A percentile compares a stretch with the other conserved stretches of the same genome.
Conservation (phyloP, 2,888 invertebrate genomes). For the Pandemis heparana region DNA sequence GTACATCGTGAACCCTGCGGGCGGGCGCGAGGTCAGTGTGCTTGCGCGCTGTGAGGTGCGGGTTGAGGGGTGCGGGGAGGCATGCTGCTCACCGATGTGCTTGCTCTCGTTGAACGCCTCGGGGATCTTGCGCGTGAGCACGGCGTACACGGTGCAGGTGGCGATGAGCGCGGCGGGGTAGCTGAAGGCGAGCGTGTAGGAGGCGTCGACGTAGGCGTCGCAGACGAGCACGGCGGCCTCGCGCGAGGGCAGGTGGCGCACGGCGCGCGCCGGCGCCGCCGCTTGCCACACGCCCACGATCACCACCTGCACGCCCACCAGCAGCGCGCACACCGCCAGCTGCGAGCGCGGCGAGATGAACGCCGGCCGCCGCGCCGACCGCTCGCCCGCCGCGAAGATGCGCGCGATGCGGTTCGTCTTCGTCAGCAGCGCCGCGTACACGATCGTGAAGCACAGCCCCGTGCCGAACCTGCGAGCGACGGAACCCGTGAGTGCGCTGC, state of each 20-base stretch:
- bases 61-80: not conserved
- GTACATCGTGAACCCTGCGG: conserved; percentile 98
- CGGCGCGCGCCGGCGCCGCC: conserved; percentile 96
- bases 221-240: conserved; percentile 97
- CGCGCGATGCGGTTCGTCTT: conserved; percentile 98
- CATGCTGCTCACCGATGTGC: conserved; percentile 90
- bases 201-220: conserved; percentile 95
- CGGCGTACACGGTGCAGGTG: conserved; percentile 97
- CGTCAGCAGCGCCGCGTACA: conserved; percentile 97
- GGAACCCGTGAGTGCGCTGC: not conserved
- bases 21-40: not conserved
- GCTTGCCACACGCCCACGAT: conserved; percentile 96
- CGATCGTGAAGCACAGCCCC: conserved; percentile 98
- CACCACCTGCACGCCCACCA: conserved; percentile 94
- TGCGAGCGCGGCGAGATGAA: conserved; percentile 97
- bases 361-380: conserved; percentile 95
- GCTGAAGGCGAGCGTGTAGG: conserved; percentile 96
- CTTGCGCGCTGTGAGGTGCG: not conserved
- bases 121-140: conserved; percentile 97
- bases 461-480: conserved; percentile 88
- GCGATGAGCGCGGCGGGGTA: conserved; percentile 96
- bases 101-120: conserved; percentile 99
- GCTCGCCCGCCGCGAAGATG: conserved; percentile 97
- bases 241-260: conserved; percentile 94
- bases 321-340: conserved; percentile 93